These are phyloP conservation scores for Cyclophora albipunctata DNA, from an alignment of 2,888 invertebrate species.

Conservation along the genomic window DNA sequence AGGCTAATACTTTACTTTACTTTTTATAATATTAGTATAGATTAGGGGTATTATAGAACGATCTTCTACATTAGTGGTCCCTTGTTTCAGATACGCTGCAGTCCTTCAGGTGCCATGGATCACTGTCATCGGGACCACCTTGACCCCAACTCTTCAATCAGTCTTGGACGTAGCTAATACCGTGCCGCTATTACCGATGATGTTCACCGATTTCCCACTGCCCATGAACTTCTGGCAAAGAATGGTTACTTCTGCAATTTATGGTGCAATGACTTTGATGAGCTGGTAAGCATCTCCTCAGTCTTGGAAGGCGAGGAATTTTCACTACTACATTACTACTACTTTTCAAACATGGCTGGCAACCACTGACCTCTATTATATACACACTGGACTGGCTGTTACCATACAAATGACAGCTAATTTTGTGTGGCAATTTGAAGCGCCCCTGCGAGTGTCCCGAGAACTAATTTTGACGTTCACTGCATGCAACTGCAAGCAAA, in stretches of 20 bases:
- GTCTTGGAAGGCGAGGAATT: too few species aligned
- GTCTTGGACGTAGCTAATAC: constrained; percentile 40
- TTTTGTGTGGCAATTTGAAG: too few species aligned
- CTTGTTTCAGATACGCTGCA: constrained; percentile 29
- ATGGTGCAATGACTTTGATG: background rate
- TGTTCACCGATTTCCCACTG: constrained; percentile 25
- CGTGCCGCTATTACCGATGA: constrained; percentile 29
- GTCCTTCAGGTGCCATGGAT: constrained; percentile 50
- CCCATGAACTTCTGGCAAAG: constrained; percentile 43
- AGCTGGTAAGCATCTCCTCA: constrained; percentile 25
- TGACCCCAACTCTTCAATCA: constrained; percentile 32
- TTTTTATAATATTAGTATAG: too few species aligned
- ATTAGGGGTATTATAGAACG: too few species aligned
- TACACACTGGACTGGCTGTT: background rate
- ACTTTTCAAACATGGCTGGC: background rate
- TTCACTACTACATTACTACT: background rate
- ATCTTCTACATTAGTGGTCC: background rate
- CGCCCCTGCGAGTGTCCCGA: too few species aligned
- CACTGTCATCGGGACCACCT: constrained; percentile 28
- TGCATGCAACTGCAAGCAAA: too few species aligned
- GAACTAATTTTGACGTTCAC: too few species aligned
- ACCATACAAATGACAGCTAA: too few species aligned
- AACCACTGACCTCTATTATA: background rate
- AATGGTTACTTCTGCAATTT: constrained; percentile 25
- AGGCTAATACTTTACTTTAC: too few species aligned